Evolutionary conservation across 2,797 vertebrate genomes (phyloP).

Genomic region (Gadopsis marmoratus): DNA sequence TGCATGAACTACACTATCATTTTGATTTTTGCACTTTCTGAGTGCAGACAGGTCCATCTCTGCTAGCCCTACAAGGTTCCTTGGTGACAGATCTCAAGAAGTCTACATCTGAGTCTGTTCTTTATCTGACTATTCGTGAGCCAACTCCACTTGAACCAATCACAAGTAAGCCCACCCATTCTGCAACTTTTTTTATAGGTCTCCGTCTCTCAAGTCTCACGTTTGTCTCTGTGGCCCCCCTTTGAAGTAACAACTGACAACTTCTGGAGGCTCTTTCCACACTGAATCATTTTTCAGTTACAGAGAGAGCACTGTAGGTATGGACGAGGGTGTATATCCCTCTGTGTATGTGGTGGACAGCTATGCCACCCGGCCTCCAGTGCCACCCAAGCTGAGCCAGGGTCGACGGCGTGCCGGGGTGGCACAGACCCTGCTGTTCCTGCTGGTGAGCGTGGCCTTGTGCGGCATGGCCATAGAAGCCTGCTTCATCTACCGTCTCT

Average conservation of each 20-base stretch:
- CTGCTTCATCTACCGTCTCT: constrained; percentile 81
- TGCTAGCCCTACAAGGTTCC: background rate
- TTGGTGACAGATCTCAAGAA: constrained; percentile 30
- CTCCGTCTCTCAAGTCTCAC: constrained; percentile 2
- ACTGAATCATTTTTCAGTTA: background rate
- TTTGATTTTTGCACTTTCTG: constrained; percentile 10
- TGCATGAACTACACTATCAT: background rate
- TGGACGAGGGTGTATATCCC: constrained; percentile 52
- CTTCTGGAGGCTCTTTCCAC: constrained; percentile 1
- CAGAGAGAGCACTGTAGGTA: constrained; percentile 18
- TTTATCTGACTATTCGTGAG: constrained; percentile 31
- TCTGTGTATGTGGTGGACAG: constrained; percentile 77
- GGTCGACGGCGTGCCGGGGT: accelerated
- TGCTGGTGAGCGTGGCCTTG: constrained; percentile 79
- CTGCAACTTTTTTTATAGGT: background rate
- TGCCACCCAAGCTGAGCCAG: constrained; percentile 61
- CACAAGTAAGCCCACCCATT: constrained; percentile 70
- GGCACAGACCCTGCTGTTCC: constrained; percentile 68
- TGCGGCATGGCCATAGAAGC: constrained; percentile 77
- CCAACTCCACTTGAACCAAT: constrained; percentile 41
- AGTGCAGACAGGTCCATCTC: background rate
- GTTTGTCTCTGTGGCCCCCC: background rate
- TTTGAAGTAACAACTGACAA: constrained; percentile 23
- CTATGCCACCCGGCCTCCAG: constrained; percentile 37
- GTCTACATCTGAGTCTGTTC: background rate